phyloP scores from a whole-genome alignment of 2,888 invertebrate genomes.

The Scelioninae gen. 1 region DNA sequence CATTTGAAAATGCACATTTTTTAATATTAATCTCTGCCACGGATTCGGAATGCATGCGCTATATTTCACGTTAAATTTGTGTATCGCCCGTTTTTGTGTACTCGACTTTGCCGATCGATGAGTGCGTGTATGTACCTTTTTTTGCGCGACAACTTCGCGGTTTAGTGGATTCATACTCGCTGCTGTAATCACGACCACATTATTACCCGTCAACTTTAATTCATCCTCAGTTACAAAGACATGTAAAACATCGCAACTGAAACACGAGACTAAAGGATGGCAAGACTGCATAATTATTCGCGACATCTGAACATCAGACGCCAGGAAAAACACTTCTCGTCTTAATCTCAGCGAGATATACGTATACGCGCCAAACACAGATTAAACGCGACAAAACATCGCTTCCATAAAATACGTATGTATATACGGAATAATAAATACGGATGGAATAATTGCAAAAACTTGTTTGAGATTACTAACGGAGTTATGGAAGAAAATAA shows the following conservation, averaged over 20 bases:
- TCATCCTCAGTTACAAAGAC: conserved; percentile 23
- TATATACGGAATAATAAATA: background rate
- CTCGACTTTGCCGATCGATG: conserved; percentile 39
- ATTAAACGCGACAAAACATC: conserved; percentile 25
- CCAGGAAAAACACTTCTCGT: conserved; percentile 1
- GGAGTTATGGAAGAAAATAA: no score
- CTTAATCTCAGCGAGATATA: conserved; percentile 19
- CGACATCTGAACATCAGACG: conserved; percentile 10
- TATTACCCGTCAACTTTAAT: conserved; percentile 55
- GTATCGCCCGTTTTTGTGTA: conserved; percentile 30
- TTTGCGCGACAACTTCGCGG: conserved; percentile 50
- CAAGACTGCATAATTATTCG: conserved; percentile 23
- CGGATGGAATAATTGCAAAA: no score
- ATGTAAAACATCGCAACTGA: conserved; percentile 5
- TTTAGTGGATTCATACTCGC: conserved; percentile 41
- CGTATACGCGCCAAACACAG: no score
- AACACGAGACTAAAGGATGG: conserved; percentile 7
- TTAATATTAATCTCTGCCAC: conserved; percentile 47
- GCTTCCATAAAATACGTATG: background rate
- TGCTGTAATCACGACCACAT: conserved; percentile 36
- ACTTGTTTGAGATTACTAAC: no score
- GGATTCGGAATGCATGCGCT: conserved; percentile 34
- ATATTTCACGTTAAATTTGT: conserved; percentile 49
- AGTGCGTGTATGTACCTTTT: conserved; percentile 43
- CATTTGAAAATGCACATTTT: conserved; percentile 46